These are phyloP conservation scores for Cynopterus sphinx DNA, from an alignment of 2,797 vertebrate species.

Conservation along the genomic window DNA sequence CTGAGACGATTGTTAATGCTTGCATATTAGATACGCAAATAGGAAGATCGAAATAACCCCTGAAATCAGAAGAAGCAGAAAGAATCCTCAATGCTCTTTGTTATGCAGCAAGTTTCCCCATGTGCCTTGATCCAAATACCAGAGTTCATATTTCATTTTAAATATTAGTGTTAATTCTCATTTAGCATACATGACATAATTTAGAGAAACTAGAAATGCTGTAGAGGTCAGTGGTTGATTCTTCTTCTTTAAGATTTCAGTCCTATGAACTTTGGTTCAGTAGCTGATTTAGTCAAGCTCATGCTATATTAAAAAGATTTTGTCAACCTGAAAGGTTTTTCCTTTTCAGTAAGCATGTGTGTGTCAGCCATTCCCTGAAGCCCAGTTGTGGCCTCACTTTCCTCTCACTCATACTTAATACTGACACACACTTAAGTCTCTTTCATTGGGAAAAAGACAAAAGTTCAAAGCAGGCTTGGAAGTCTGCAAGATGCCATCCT, in stretches of 20 bases:
- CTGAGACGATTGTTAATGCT: neutral
- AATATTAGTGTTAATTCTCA: neutral
- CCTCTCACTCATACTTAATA: neutral
- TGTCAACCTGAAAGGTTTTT: neutral
- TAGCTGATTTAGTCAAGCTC: neutral
- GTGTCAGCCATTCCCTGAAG: neutral
- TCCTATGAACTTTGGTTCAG: neutral
- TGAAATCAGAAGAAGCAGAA: neutral
- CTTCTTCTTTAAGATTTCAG: neutral
- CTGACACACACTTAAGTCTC: neutral
- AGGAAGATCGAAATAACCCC: neutral
- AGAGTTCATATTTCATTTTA: neutral
- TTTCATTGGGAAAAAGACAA: neutral
- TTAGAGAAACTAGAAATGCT: neutral
- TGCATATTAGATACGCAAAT: neutral
- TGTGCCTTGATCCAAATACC: neutral
- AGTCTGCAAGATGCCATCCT: neutral
- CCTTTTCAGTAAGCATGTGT: neutral
- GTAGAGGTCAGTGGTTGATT: neutral
- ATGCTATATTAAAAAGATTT: neutral
- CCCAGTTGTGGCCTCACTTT: neutral
- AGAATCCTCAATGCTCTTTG: neutral
- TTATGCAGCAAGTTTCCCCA: neutral
- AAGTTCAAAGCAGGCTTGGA: neutral
- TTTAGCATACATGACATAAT: neutral